Percentiles rank a stretch among this genome's conserved stretches.
Conservation (phyloP, 2,888 invertebrate genomes). For the Xestia c-nigrum region DNA sequence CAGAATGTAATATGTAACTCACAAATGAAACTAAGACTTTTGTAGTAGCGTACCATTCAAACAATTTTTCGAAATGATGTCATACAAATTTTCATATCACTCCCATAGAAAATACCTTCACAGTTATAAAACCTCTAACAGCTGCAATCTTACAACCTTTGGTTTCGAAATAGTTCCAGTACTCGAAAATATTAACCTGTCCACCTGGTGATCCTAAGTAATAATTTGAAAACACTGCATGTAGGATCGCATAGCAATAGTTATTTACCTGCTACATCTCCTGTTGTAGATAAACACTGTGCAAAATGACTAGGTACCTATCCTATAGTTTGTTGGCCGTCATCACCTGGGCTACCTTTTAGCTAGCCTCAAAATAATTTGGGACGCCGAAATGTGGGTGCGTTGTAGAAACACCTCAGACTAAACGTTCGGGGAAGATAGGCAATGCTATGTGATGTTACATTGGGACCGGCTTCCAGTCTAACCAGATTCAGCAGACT, state of each 20-base stretch:
- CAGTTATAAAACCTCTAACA: background rate
- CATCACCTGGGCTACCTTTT: background rate
- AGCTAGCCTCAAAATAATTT: background rate
- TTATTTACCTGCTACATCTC: too few relatives aligned
- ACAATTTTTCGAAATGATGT: too few relatives aligned
- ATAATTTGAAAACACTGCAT: too few relatives aligned
- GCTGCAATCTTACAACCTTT: background rate
- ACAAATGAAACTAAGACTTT: too few relatives aligned
- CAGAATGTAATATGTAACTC: too few relatives aligned
- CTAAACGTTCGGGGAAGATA: background rate
- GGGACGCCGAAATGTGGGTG: background rate
- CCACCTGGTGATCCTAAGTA: background rate
- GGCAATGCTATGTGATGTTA: background rate
- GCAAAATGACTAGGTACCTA: background rate
- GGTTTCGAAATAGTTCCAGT: background rate
- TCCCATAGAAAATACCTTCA: too few relatives aligned
- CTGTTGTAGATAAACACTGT: background rate
- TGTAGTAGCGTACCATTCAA: too few relatives aligned
- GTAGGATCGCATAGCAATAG: too few relatives aligned
- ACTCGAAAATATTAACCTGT: background rate
- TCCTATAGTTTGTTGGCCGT: too few relatives aligned
- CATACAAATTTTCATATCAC: too few relatives aligned
- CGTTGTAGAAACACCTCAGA: background rate
- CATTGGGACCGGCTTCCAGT: background rate
- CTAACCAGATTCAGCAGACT: background rate